A percentile compares a stretch with the other conserved stretches of the same genome.
These are phyloP conservation scores for human (Homo sapiens) DNA, from an alignment of 2,113 vertebrate species.

Conservation along the genomic window GRCh38 chr7:100356501-100357000, in stretches of 20 bases:
- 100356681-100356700: accelerated
- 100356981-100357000: too few relatives aligned
- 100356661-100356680: neutral
- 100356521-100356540: neutral
- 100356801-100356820: neutral
- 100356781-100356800: accelerated
- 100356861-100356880: neutral
- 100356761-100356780: neutral
- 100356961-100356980: neutral
- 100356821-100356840: accelerated
- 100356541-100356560: neutral
- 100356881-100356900: neutral
- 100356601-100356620: neutral
- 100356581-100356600: neutral
- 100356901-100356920: neutral
- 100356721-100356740: neutral
- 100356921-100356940: neutral
- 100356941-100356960: neutral
- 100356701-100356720: neutral
- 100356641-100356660: neutral
- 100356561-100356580: accelerated
- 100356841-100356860: accelerated
- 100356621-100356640: neutral
- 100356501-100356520: neutral
- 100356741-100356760: neutral